These are phyloP conservation scores for Myiagra hebetior DNA, from an alignment of 2,113 vertebrate genomes.

Conservation along the genomic window DNA sequence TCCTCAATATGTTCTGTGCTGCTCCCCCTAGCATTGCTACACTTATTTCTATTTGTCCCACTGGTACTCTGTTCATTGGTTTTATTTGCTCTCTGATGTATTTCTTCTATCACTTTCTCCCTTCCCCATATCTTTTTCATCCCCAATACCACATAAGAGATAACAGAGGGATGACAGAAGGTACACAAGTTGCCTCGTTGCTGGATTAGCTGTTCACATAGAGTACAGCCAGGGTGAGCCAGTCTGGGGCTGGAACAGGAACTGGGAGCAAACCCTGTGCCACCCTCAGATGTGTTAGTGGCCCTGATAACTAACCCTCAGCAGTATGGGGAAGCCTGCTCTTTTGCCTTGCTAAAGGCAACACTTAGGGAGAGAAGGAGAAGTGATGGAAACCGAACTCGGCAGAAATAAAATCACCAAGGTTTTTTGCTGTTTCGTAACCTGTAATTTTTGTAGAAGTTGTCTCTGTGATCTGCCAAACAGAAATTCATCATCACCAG, in stretches of 20 bases:
- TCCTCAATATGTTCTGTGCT: neutral
- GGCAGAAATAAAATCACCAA: neutral
- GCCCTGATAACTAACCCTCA: neutral
- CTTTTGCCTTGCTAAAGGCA: neutral
- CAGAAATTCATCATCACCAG: conserved; percentile 32
- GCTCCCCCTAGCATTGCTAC: neutral
- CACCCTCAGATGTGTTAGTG: neutral
- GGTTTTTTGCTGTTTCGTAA: neutral
- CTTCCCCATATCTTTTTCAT: neutral
- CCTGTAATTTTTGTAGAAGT: neutral
- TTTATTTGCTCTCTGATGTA: neutral
- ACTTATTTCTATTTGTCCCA: neutral
- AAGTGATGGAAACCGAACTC: neutral
- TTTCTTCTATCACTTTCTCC: neutral
- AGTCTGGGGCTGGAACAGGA: neutral
- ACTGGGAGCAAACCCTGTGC: neutral
- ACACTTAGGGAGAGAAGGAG: neutral
- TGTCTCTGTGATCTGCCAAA: neutral
- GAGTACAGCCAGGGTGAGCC: neutral
- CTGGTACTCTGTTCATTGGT: neutral
- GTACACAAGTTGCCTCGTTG: neutral
- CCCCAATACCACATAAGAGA: neutral
- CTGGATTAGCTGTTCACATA: neutral
- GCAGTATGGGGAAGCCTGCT: neutral
- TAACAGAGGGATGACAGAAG: neutral